Evolutionary conservation across 2,888 invertebrate genomes (phyloP).

Genomic region (Acanthacorydalis orientalis): DNA sequence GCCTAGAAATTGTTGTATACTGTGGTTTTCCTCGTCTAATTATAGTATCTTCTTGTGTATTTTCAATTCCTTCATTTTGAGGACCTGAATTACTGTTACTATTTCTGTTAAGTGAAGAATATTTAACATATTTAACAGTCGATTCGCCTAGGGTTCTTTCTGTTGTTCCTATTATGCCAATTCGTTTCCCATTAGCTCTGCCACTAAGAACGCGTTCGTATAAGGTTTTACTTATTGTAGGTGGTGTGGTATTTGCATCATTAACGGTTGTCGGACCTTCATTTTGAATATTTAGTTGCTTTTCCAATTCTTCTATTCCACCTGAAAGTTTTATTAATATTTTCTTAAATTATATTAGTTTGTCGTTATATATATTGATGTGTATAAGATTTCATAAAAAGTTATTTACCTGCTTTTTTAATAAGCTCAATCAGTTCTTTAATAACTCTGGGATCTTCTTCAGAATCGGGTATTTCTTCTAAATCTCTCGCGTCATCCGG

Average conservation of each 20-base stretch:
- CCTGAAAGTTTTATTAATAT: slow-evolving; percentile 27
- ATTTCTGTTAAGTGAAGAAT: slow-evolving; percentile 30
- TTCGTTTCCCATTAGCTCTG: slow-evolving; percentile 11
- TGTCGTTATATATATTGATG: no score
- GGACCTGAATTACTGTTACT: slow-evolving; percentile 36
- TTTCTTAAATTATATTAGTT: background rate
- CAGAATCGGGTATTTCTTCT: slow-evolving; percentile 25
- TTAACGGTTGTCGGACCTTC: slow-evolving; percentile 30
- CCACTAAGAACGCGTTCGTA: slow-evolving; percentile 53
- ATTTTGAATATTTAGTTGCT: slow-evolving; percentile 43
- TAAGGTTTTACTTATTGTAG: slow-evolving; percentile 54
- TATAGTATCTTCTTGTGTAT: slow-evolving; percentile 22
- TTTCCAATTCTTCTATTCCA: slow-evolving; percentile 73
- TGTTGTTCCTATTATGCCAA: background rate
- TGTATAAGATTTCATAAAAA: background rate
- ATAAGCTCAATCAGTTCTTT: slow-evolving; percentile 72
- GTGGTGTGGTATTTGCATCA: slow-evolving; percentile 36
- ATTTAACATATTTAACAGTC: background rate
- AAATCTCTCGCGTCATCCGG: slow-evolving; percentile 29
- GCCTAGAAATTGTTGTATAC: slow-evolving; percentile 22
- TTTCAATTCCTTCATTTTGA: slow-evolving; percentile 34
- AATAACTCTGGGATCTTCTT: slow-evolving; percentile 60
- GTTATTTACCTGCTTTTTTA: slow-evolving; percentile 56
- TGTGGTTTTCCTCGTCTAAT: slow-evolving; percentile 27
- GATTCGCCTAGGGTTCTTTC: no score